Evolutionary conservation across 2,113 vertebrate genomes (phyloP).

Genomic region (Alligator sinensis): DNA sequence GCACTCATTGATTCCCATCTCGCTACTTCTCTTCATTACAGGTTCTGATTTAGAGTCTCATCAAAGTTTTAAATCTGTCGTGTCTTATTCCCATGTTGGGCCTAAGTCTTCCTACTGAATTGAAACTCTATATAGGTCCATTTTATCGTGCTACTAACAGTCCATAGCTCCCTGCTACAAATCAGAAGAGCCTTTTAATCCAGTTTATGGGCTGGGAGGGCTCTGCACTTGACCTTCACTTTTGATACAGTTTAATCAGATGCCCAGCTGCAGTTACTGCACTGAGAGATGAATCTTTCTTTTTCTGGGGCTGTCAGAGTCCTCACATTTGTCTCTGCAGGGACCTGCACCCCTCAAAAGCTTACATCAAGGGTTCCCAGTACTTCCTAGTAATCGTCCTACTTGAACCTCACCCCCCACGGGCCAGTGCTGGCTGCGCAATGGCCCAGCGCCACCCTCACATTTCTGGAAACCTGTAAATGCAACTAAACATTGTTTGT

Average conservation of each 20-base stretch:
- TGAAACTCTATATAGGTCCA: rapidly evolving
- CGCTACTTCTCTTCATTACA: not conserved
- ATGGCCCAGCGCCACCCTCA: not conserved
- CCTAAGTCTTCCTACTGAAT: not conserved
- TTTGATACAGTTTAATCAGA: not conserved
- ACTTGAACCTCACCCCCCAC: too few species aligned
- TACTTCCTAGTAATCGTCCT: too few species aligned
- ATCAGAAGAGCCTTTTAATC: not conserved
- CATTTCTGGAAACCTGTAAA: not conserved
- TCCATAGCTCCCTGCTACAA: not conserved
- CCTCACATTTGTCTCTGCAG: too few species aligned
- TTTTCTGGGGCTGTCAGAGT: too few species aligned
- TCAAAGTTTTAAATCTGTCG: not conserved
- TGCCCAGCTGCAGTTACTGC: too few species aligned
- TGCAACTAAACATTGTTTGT: too few species aligned
- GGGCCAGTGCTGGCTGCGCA: not conserved
- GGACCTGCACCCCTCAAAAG: too few species aligned
- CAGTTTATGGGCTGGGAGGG: not conserved
- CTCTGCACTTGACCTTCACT: not conserved
- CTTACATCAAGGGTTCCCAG: too few species aligned
- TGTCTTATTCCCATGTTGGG: rapidly evolving
- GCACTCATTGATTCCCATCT: too few species aligned
- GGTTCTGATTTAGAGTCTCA: not conserved
- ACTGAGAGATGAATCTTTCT: too few species aligned
- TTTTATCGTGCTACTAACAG: not conserved